Conservation (phyloP, 2,797 vertebrate species). For the Iguana delicatissima region DNA sequence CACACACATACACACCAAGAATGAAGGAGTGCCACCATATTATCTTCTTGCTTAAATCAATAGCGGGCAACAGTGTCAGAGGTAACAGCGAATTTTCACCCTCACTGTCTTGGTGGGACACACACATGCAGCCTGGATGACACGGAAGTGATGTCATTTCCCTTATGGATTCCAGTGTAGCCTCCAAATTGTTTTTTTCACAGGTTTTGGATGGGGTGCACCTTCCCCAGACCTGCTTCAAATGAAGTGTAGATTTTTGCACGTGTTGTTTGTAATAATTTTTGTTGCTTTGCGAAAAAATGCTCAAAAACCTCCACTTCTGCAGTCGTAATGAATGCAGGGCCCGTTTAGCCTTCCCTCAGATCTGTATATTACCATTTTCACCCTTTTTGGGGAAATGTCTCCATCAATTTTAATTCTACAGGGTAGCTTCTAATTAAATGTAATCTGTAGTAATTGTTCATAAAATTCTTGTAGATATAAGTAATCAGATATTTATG, state of each 20-base stretch:
- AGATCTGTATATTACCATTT: neutral
- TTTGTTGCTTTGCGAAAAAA: neutral
- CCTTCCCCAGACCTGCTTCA: no score
- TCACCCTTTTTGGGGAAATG: neutral
- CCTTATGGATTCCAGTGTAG: no score
- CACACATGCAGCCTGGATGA: no score
- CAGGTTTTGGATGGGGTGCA: neutral
- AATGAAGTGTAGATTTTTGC: neutral
- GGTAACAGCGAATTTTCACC: no score
- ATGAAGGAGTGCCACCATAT: neutral
- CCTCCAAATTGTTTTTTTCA: no score
- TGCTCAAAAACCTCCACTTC: neutral
- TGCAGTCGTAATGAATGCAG: neutral
- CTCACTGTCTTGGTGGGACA: no score
- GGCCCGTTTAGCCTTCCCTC: neutral
- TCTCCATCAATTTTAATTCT: slow-evolving; percentile 16
- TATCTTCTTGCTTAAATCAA: neutral
- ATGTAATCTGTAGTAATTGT: slow-evolving; percentile 27
- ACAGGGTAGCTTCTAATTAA: neutral
- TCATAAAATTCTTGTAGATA: slow-evolving; percentile 25
- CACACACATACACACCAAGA: neutral
- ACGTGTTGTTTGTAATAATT: no score
- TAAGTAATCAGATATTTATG: slow-evolving; percentile 14
- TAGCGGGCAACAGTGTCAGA: no score
- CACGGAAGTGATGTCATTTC: no score